Base-by-base conservation (phyloP, 53 echinoderm and acorn worm genomes). In the Mesocentrotus franciscanus region DNA sequence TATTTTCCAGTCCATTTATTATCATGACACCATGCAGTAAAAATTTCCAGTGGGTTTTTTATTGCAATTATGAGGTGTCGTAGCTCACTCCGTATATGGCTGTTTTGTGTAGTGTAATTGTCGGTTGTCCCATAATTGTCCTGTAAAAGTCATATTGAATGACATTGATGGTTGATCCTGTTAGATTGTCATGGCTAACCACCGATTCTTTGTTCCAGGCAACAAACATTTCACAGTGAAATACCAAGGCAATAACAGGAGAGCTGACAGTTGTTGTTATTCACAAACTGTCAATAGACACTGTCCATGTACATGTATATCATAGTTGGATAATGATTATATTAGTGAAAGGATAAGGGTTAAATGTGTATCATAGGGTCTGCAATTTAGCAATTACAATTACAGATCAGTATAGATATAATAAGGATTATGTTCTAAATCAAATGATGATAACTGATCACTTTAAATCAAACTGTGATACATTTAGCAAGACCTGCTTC, bases 1-100 rank as follows among this genome's bases (percentile, higher is more conserved):
- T 87, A 87, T 87, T 87, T 84, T 87, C 87, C 87, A 87, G 87
- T 56, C 87, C 87, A 87, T 87, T 87, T 87, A 27, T 87, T 58
- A 58, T 58, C 15, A 9, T 58, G 10, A 57, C 87, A 58, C 87
- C 87, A 59, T n/a, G 27, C 59, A 87, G 57, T 87, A n/a, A 87
- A 87, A 87, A 29, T 87, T 87, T 56, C 8, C 49, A 84, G 42
- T 76, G 76, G 14, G n/a, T n/a, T 16, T 58, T 85, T 85, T 85
- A 85, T 85, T 56, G 58, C 87, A 57, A 85, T n/a, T n/a, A n/a
- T 58, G 26, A 18, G 10, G 16, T 10, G 55, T 30, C 22, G 75
- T 6, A 56, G 18, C 10, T 49, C 56, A 26, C 15, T 34, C 49
- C 9, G 12, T 35, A 24, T 75, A 75, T 75, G 87, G n/a, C 17